phyloP scores from a whole-genome alignment of 2,797 vertebrate species.

The Ctenopoma kingsleyae region DNA sequence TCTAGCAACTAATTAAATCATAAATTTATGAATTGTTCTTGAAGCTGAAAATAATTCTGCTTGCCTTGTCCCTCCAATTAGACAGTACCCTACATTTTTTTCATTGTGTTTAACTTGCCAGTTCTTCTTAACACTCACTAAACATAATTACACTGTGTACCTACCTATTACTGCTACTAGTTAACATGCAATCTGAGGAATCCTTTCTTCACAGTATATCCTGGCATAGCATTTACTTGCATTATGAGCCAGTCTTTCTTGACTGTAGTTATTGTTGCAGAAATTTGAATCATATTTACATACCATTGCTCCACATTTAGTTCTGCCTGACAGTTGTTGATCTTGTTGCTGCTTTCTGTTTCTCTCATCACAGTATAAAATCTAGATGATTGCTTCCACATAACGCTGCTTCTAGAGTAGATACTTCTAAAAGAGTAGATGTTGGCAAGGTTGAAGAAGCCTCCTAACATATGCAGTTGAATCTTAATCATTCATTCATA shows the following conservation, averaged over 20 bases:
- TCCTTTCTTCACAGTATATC: constrained; percentile 21
- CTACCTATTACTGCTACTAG: constrained; percentile 3
- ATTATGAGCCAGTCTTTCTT: neutral
- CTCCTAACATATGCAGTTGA: constrained; percentile 9
- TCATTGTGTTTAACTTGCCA: constrained; percentile 23
- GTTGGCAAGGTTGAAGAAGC: constrained; percentile 36
- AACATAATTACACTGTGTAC: constrained; percentile 23
- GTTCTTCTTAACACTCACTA: constrained; percentile 16
- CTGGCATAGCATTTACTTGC: neutral
- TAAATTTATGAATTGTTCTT: neutral
- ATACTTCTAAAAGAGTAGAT: neutral
- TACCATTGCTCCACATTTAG: neutral
- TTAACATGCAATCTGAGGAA: neutral
- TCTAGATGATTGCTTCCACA: constrained; percentile 18
- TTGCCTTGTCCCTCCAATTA: constrained; percentile 29
- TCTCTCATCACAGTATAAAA: neutral
- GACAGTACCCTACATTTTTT: constrained; percentile 16
- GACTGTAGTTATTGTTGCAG: neutral
- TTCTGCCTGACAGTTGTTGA: neutral
- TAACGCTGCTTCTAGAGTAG: constrained; percentile 28
- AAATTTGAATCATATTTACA: neutral
- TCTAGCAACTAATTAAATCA: constrained; percentile 5
- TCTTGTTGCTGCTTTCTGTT: neutral
- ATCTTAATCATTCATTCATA: neutral
- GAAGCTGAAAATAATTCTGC: constrained; percentile 12